Base-by-base conservation (phyloP, 2,797 vertebrate species). In the Pangasius mekongensis region DNA sequence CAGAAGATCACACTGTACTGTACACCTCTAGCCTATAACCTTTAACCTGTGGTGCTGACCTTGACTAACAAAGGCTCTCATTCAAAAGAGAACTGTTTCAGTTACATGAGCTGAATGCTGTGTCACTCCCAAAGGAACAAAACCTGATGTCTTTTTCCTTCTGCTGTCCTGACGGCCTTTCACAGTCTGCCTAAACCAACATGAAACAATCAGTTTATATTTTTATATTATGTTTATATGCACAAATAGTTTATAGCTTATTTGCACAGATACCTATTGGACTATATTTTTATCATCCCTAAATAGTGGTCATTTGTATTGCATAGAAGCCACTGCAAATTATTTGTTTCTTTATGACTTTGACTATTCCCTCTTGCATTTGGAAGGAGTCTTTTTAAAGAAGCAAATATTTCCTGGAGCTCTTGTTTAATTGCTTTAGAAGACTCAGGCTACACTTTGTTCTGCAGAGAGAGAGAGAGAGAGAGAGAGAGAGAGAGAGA, bases 51-150 rank as follows among this genome's bases (percentile, higher is more conserved):
- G 69, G 18, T 66, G 22, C 10, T 86, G 39, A 80, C 62, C 36
- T 87, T 47, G 73, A 47, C 7, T 22, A 43, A 49, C 81, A 83
- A 56, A 91, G 67, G 27, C 43, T 81, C 58, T 52, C 64, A 80
- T 85, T 84, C 73, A 86, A 86, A n/a, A 86, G 24, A 56, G 58
- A 43, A 71, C 43, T 83, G 73, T 54, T 87, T 87, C 60, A 87
- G 87, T 84, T 86, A 89, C 88, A 78, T 67, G 83, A 90, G 73
- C 73, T 58, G 74, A 89, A 30, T 64, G 74, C 80, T 83, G 74
- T 76, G 60, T 87, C 82, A 85, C 71, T 86, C 87, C 84, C 83
- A 87, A 86, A 43, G 86, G 83, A 76, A 85, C 83, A 86, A 58
- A 78, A 20, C 87, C 64, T 54, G 54, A 60, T 47, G 30, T 7